Base-by-base conservation (phyloP, 2,113 vertebrate genomes). In the Pantherophis guttatus region DNA sequence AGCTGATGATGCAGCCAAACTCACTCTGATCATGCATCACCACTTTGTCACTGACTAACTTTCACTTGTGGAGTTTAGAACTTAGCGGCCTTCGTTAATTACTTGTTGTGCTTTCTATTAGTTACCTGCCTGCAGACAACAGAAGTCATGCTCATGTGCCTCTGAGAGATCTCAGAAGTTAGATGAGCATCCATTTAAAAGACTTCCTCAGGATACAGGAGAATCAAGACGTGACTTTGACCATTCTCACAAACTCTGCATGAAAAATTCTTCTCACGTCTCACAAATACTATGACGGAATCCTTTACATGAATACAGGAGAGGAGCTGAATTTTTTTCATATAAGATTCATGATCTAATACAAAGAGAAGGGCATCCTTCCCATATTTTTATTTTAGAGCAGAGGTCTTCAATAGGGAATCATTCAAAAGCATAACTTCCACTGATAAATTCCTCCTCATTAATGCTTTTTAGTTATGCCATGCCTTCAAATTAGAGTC, bases 91-190 rank as follows among this genome's bases (percentile, higher is more conserved):
- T 86, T 91, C 90, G 39, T 89, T 93, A 95, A 95, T 95, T 95
- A 94, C 23, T 8, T 33, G 0, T 87, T 19, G 44, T 52, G 85
- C 95, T n/a, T 52, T 93, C 39, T 65, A 93, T 94, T 95, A 94
- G 95, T 93, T 94, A 92, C 91, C 93, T 94, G 94, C 96, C 95
- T 54, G 91, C 6, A 93, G 96, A 87, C 94, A 91, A 70, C 58
- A 33, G 81, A 39, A 48, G 91, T 91, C 86, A n/a, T 50, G 53
- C 1, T 1, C 89, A 53, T 57, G 2, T 48, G 89, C n/a, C 92
- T 92, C 94, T 19, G 57, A 70, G 94, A 95, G 91, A 53, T 52
- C 81, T 70, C 93, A 75, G 85, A 88, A 92, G 53, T 89, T 85
- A 39, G n/a, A n/a, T 54, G 48, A 89, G 5, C 89, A 53, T 87